Conservation (phyloP, 1,140 invertebrate species). For the Musca vetustissima region DNA sequence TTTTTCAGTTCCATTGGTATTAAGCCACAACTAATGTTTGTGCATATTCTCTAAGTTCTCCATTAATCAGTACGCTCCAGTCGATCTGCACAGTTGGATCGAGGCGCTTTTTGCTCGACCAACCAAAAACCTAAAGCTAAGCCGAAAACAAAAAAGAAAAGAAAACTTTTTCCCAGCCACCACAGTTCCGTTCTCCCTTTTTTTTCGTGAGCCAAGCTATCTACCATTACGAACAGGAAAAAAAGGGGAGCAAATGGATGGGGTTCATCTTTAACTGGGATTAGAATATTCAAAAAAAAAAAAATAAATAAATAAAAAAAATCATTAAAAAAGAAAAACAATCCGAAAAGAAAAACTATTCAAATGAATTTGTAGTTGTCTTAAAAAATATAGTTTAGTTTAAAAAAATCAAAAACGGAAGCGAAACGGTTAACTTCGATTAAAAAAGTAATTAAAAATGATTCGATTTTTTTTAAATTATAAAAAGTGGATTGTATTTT, state of each 20-base stretch:
- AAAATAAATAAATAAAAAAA: too few species aligned
- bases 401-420: neutral
- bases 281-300: too few species aligned
- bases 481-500: too few species aligned
- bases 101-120: slow-evolving; percentile 10
- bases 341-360: slow-evolving; percentile 13
- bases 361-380: slow-evolving; percentile 19
- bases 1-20: too few species aligned
- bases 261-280: slow-evolving; percentile 23
- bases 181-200: neutral
- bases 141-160: slow-evolving; percentile 4
- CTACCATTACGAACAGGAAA: too few species aligned
- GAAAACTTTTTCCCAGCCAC: neutral
- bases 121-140: slow-evolving; percentile 19
- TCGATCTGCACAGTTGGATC: slow-evolving; percentile 49
- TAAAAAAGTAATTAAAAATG: slow-evolving; percentile 15
- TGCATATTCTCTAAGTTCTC: neutral
- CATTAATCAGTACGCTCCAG: slow-evolving; percentile 46
- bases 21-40: too few species aligned
- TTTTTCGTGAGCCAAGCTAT: too few species aligned
- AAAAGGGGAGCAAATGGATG: neutral
- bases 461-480: slow-evolving; percentile 1
- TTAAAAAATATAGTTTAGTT: neutral
- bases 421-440: neutral
- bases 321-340: slow-evolving; percentile 16